Conservation (phyloP, 2,113 vertebrate species). For the Grammomys dolichurus region DNA sequence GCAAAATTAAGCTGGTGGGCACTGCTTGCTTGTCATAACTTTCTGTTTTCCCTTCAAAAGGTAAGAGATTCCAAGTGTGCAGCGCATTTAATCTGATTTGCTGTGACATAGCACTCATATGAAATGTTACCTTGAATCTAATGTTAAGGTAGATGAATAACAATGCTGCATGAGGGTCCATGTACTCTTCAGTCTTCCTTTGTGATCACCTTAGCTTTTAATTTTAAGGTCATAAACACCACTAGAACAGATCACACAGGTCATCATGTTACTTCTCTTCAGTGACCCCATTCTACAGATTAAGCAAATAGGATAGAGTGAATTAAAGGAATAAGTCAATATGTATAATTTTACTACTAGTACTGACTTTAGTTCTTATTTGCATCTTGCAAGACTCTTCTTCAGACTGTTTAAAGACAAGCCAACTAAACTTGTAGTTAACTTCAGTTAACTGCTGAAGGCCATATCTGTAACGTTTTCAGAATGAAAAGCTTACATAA, state of each 20-base stretch:
- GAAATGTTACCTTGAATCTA: neutral
- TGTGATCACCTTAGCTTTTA: neutral
- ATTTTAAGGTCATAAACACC: neutral
- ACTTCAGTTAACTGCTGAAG: slow-evolving; percentile 31
- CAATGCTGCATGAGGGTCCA: neutral
- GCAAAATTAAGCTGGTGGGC: slow-evolving; percentile 2
- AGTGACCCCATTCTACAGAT: neutral
- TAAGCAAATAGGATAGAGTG: neutral
- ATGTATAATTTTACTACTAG: neutral
- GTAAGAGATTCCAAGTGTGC: neutral
- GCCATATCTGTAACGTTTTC: neutral
- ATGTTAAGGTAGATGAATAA: neutral
- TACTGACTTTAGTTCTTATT: neutral
- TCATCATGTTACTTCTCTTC: neutral
- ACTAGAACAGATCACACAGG: neutral
- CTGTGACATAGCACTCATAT: neutral
- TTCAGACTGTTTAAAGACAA: neutral
- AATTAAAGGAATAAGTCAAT: neutral
- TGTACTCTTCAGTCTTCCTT: neutral
- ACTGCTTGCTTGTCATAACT: neutral
- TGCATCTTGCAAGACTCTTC: slow-evolving; percentile 16
- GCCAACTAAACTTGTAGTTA: neutral
- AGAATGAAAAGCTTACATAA: neutral
- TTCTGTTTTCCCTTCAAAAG: neutral
- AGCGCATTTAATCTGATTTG: neutral